These are phyloP conservation scores for Amazona guildingii DNA, from an alignment of 2,113 vertebrate species.

Conservation along the genomic window DNA sequence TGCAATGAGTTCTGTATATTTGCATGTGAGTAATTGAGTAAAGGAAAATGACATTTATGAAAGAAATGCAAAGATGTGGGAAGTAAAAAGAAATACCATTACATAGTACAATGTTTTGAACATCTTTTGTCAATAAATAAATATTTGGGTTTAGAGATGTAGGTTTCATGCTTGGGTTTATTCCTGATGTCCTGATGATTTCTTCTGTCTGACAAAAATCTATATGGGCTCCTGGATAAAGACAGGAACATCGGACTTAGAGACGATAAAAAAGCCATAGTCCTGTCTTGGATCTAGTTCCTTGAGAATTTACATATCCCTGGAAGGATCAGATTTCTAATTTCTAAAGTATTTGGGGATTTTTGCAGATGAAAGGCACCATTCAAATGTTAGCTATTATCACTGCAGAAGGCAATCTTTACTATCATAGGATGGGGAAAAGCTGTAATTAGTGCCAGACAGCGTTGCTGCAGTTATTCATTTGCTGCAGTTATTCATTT, in stretches of 20 bases:
- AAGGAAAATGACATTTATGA: neutral
- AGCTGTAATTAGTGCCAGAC: slow-evolving; percentile 3
- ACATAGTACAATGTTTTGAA: neutral
- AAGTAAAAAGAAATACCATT: neutral
- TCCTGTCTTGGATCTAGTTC: neutral
- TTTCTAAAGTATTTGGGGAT: neutral
- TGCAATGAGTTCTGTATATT: neutral
- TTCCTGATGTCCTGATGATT: neutral
- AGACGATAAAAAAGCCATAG: neutral
- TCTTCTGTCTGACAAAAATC: neutral
- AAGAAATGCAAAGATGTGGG: neutral
- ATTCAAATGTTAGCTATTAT: neutral
- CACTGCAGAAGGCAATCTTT: slow-evolving; percentile 15
- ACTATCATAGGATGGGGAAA: neutral
- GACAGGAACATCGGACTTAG: rapidly evolving
- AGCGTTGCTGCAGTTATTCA: neutral
- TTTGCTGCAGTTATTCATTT: slow-evolving; percentile 5
- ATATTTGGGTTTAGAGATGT: neutral
- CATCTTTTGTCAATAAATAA: neutral
- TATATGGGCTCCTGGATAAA: neutral
- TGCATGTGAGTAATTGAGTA: neutral
- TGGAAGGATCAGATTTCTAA: neutral
- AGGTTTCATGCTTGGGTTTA: neutral
- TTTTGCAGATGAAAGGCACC: slow-evolving; percentile 6
- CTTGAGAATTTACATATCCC: neutral